A percentile compares a stretch with the other conserved stretches of the same genome.
Evolutionary conservation across 2,888 invertebrate species (phyloP).

Genomic region (Tanytarsus gracilentus): DNA sequence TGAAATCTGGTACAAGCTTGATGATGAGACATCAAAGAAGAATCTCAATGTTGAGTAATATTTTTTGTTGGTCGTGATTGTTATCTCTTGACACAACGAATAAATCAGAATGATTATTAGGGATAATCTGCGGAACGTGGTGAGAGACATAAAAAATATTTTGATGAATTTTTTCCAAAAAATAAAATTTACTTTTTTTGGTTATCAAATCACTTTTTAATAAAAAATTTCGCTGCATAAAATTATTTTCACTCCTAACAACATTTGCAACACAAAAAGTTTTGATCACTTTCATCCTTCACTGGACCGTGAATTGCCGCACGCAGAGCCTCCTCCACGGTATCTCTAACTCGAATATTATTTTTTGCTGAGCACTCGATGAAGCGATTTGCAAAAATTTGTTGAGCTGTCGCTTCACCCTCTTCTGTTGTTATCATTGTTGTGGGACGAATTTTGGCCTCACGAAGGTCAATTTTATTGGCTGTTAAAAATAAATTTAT

Average conservation of each 20-base stretch:
- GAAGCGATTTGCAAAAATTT: conserved; percentile 24
- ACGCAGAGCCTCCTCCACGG: conserved; percentile 24
- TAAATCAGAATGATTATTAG: no score
- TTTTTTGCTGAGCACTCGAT: conserved; percentile 29
- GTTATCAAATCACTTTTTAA: no score
- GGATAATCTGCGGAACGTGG: no score
- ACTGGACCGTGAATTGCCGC: conserved; percentile 18
- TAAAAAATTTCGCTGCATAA: no score
- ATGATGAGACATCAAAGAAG: no score
- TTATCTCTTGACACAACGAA: no score
- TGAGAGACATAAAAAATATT: no score
- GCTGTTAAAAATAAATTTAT: conserved; percentile 3
- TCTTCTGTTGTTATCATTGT: conserved; percentile 12
- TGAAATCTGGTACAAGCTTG: no score
- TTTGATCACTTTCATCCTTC: neutral
- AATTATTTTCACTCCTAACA: conserved; percentile 4
- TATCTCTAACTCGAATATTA: conserved; percentile 12
- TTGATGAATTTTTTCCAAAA: no score
- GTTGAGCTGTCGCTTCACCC: conserved; percentile 3
- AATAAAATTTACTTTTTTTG: no score
- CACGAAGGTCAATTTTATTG: conserved; percentile 27
- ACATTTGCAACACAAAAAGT: neutral
- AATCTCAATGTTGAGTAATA: no score
- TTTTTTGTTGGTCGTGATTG: no score
- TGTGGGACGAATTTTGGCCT: neutral